Conservation (phyloP, 2,888 invertebrate genomes). For the Nomada ruficornis region DNA sequence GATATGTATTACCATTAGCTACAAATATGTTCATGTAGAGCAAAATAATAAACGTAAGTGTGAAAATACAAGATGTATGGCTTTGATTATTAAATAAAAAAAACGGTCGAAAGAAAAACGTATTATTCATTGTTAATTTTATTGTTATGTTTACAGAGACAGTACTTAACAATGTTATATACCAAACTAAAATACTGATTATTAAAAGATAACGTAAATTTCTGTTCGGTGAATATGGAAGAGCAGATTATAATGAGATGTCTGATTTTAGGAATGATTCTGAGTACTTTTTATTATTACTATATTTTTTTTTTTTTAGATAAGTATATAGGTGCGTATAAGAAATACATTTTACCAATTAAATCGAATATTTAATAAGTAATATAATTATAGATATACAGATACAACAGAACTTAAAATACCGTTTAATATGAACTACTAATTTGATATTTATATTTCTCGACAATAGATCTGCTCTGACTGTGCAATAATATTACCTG, state of each 20-base stretch:
- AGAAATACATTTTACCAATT: conserved; percentile 82
- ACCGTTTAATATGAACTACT: conserved; percentile 78
- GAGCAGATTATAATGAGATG: conserved; percentile 48
- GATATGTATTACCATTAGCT: conserved; percentile 52
- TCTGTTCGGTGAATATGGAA: conserved; percentile 39
- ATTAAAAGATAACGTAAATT: conserved; percentile 40
- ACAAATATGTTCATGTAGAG: conserved; percentile 31
- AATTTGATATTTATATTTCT: conserved; percentile 72
- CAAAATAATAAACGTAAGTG: conserved; percentile 79
- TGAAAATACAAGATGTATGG: conserved; percentile 80
- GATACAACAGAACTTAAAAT: conserved; percentile 82
- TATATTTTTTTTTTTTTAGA: conserved; percentile 76
- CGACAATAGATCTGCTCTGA: conserved; percentile 64
- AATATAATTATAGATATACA: conserved; percentile 83
- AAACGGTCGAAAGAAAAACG: conserved; percentile 45
- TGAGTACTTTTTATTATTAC: conserved; percentile 74
- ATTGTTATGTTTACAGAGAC: conserved; percentile 53
- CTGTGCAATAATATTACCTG: conserved; percentile 75
- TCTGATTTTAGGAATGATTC: conserved; percentile 68
- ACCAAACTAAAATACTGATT: conserved; percentile 57
- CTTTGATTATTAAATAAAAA: conserved; percentile 66
- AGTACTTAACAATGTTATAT: conserved; percentile 46
- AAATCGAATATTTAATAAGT: conserved; percentile 81
- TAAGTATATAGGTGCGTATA: conserved; percentile 80
- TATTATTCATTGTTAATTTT: conserved; percentile 48